Evolutionary conservation across 2,113 vertebrate species (phyloP), one percentile per base, ranked within the genome.

Genomic region (Brevimyrus niger): DNA sequence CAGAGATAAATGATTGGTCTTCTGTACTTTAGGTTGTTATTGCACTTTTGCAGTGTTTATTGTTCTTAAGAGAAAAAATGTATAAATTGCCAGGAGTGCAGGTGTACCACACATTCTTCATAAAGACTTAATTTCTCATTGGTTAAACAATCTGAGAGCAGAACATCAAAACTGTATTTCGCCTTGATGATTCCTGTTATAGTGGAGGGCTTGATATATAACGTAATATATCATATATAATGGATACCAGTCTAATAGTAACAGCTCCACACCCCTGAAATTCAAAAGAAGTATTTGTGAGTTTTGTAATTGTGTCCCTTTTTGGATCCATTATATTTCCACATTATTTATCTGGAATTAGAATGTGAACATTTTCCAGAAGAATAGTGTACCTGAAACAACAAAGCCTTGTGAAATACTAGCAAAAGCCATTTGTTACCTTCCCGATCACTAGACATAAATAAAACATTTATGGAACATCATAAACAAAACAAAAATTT

Each of bases 1-100:
- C 82, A 44, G 82, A 85, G 82, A 85, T 44, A 47, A 27, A 85
- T 80, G 73, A 80, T 80, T 80, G 73, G 73, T 42, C 73, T 38
- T 42, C 73, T 42, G 13, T 80, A 69, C 61, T 69, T 31, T 27
- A 69, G 27, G 73, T 17, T 42, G 38, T 80, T 80, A 80, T 80
- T 80, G 31, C 35, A 80, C 31, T 80, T 80, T 42, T 42, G 38
- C 69, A 42, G 73, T 80, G 73, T 80, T 80, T 80, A 80, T 80
- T 80, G 35, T 80, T 80, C 73, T 80, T 38, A 42, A 42, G 73
- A 80, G 35, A 42, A 80, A 80, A 80, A 42, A 80, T 80, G 15
- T 80, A 80, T 42, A 42, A 80, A 19, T 80, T 80, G 31, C 35
- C 35, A 35, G 17, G 35, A 80, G 35, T 80, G 73, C 73, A 80